Base-by-base conservation (phyloP, 1,140 invertebrate species). In the Pantala flavescens region DNA sequence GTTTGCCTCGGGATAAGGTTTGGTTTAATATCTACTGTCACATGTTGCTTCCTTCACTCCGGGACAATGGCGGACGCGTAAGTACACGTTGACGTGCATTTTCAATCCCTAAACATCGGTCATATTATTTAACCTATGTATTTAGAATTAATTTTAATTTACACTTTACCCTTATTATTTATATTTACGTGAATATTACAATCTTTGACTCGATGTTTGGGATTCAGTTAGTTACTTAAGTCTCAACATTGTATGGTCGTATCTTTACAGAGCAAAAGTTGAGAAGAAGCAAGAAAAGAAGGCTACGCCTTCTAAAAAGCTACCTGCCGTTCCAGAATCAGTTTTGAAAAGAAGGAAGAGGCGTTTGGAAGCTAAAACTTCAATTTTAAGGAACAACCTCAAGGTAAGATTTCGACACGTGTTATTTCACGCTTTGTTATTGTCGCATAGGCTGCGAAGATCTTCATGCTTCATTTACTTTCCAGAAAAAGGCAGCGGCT, bases 251-350 rank as follows among this genome's bases (percentile, higher is more conserved):
- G n/a, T n/a, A n/a, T n/a, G n/a, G n/a, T n/a, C 71, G 71, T 75
- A 72, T 74, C n/a, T 74, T 70, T 21, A n/a, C n/a, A 74, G 73
- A 12, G 24, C 24, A 16, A 24, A 70, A 42, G 10, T 73, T 12
- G 42, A 23, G 21, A 71, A 71, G 23, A 24, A 73, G 21, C 21
- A 5, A 71, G 72, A 24, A 11, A 76, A 76, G 74, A 71, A 70
- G 71, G 72, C 24, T 19, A 43, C 11, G 0, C 19, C 76, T 63
- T 75, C 71, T 72, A 78, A 79, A 75, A 86, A 85, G 77, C 85
- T 98, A 78, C 96, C 97, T 16, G 92, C 92, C 76, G 96, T 98
- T 73, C 97, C 97, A 7, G 97, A 99, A 84, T 95, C 95, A 49
- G 90, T 98, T 74, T 86, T 99, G 19, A 99, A 98, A 83, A 93